Evolutionary conservation across 2,113 vertebrate genomes (phyloP).

Genomic region (Pipa parva): DNA sequence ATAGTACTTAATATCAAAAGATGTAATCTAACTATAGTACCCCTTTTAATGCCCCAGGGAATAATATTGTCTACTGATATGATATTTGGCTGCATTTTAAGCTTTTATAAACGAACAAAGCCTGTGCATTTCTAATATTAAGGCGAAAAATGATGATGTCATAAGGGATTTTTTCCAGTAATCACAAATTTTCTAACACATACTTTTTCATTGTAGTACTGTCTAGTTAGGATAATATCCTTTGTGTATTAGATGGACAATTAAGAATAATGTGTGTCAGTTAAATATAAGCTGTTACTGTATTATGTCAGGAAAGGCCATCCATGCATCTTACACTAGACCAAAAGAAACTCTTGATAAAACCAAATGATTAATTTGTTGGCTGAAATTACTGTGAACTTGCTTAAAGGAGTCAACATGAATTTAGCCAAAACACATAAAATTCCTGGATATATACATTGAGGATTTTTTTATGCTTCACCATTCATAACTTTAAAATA

Average conservation of each 20-base stretch:
- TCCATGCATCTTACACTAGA: neutral
- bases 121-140: neutral
- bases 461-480: constrained; percentile 48
- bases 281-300: neutral
- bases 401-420: constrained; percentile 9
- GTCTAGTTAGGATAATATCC: neutral
- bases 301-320: neutral
- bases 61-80: too few relatives aligned
- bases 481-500: constrained; percentile 47
- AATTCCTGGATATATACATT: constrained; percentile 11
- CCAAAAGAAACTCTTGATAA: neutral
- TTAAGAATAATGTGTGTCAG: neutral
- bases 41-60: too few relatives aligned
- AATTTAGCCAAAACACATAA: constrained; percentile 13
- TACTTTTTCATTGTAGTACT: neutral
- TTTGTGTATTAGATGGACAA: neutral
- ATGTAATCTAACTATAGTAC: neutral
- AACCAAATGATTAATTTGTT: constrained; percentile 4
- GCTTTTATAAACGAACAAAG: neutral
- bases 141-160: neutral
- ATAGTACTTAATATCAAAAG: neutral
- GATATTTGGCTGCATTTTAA: neutral
- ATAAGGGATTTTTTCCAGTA: neutral
- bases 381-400: constrained; percentile 7
- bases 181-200: neutral